These are phyloP conservation scores for Bombus confusus DNA, from an alignment of 1,140 invertebrate genomes.

Conservation along the genomic window DNA sequence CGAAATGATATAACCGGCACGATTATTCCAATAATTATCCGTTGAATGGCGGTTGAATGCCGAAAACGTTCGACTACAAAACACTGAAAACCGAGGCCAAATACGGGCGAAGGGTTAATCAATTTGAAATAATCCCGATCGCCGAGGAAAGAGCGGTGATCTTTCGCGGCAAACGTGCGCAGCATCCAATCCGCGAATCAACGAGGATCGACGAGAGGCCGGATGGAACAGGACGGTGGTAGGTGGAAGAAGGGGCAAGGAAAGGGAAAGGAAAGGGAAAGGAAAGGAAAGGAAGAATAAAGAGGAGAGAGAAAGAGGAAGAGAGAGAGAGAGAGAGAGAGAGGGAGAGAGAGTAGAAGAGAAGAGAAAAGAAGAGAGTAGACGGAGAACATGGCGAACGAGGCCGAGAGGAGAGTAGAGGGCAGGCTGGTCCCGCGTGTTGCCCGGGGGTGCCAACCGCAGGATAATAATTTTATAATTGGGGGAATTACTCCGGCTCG, in stretches of 20 bases:
- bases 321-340: too few species aligned
- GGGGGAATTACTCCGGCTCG: constrained; percentile 81
- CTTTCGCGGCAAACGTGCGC: constrained; percentile 44
- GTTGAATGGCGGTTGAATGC: not conserved
- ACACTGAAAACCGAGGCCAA: constrained; percentile 6
- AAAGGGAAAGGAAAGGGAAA: constrained; percentile 13
- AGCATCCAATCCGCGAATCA: constrained; percentile 65
- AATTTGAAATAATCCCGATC: constrained; percentile 38
- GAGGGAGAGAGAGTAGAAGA: constrained; percentile 25
- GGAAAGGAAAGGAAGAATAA: not conserved
- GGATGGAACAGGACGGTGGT: constrained; percentile 51
- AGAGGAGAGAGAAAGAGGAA: constrained; percentile 25
- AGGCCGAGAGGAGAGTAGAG: constrained; percentile 69
- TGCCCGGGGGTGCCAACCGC: constrained; percentile 81
- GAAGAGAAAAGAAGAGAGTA: constrained; percentile 49
- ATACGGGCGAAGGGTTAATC: constrained; percentile 29
- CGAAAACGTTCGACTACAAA: not conserved
- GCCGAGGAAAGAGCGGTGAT: constrained; percentile 8
- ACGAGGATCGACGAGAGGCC: constrained; percentile 65
- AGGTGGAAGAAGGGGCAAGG: not conserved
- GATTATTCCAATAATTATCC: constrained; percentile 11
- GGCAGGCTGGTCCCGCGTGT: constrained; percentile 74
- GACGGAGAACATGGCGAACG: constrained; percentile 69
- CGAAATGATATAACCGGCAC: not conserved
- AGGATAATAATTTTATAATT: constrained; percentile 83